Evolutionary conservation across 2,888 invertebrate species (phyloP).

Genomic region (Zootermopsis nevadensis): DNA sequence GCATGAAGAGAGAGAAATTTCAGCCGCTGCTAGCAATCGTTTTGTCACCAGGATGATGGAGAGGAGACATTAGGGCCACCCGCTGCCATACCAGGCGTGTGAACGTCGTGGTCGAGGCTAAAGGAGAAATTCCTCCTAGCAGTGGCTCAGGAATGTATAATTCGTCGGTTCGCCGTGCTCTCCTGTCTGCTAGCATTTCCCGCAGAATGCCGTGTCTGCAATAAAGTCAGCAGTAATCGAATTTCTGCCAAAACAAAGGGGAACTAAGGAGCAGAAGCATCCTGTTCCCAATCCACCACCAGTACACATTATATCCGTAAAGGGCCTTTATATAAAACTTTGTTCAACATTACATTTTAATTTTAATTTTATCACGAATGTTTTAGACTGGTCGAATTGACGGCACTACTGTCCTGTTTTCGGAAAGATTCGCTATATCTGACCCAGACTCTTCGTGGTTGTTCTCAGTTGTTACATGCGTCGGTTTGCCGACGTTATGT

Average conservation of each 20-base stretch:
- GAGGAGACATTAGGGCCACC: not conserved
- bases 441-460: too few species aligned
- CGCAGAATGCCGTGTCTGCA: not conserved
- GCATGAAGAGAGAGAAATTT: not conserved
- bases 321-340: not conserved
- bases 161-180: not conserved
- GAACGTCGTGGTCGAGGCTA: not conserved
- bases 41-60: not conserved
- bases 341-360: not conserved
- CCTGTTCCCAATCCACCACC: not conserved
- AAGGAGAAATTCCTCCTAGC: not conserved
- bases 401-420: too few species aligned
- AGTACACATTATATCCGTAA: not conserved
- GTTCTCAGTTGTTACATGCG: too few species aligned
- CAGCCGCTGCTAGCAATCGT: not conserved
- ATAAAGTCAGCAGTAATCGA: not conserved
- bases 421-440: too few species aligned
- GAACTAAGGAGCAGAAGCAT: not conserved
- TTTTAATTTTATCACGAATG: not conserved
- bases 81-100: not conserved
- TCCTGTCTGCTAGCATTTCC: not conserved
- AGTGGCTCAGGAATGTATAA: not conserved
- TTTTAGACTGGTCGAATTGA: too few species aligned
- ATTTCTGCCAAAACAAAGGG: conserved; percentile 6
- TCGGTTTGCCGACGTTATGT: too few species aligned